A percentile compares a stretch with the other conserved stretches of the same genome.
Conservation (phyloP, 1,140 invertebrate genomes). For the Ceratosolen fusciceps region DNA sequence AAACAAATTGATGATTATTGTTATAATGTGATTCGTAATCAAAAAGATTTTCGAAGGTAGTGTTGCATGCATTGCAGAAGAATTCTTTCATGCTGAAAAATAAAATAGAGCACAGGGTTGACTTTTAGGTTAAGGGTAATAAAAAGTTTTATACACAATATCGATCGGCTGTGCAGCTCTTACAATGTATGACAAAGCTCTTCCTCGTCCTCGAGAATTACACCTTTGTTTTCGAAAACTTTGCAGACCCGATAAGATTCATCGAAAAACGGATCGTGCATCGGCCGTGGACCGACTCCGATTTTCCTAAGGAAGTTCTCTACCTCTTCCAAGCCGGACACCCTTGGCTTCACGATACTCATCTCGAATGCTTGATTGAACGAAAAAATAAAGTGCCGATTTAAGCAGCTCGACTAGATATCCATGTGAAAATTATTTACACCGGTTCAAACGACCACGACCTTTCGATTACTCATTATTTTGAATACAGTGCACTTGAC, state of each 20-base stretch:
- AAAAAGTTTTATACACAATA: background rate
- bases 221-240: conserved; percentile 62
- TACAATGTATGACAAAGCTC: conserved; percentile 67
- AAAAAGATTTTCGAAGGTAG: conserved; percentile 65
- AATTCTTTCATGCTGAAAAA: conserved; percentile 66
- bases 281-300: conserved; percentile 62
- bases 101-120: conserved; percentile 32
- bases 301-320: conserved; percentile 51
- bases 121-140: conserved; percentile 21
- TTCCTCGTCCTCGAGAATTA: conserved; percentile 67
- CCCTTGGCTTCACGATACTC: no score
- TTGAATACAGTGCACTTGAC: no score
- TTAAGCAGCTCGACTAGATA: no score
- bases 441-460: no score
- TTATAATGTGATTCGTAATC: conserved; percentile 73
- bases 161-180: conserved; percentile 23
- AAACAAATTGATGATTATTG: conserved; percentile 68
- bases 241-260: conserved; percentile 62
- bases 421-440: no score
- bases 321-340: conserved; percentile 21
- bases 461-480: no score
- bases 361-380: background rate
- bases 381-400: no score
- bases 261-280: conserved; percentile 65
- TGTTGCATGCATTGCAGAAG: conserved; percentile 65